These are phyloP conservation scores for Pammene aurita DNA, from an alignment of 2,888 invertebrate genomes.

Conservation along the genomic window DNA sequence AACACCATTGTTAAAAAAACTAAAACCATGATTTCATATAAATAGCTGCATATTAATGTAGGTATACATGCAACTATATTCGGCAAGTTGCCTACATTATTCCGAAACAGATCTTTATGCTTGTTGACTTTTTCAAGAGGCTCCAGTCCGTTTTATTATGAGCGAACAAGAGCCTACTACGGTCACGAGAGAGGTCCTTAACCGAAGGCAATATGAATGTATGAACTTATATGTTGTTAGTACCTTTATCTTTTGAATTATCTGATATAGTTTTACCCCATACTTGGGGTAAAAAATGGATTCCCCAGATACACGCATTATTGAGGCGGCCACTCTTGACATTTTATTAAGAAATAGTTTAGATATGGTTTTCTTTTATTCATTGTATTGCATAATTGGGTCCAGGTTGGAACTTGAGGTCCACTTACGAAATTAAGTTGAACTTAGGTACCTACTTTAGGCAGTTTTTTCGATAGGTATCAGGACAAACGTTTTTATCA, in stretches of 20 bases:
- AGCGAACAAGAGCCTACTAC: slow-evolving; percentile 44
- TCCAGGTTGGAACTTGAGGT: background rate
- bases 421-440: slow-evolving; percentile 23
- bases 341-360: slow-evolving; percentile 58
- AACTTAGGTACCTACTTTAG: background rate
- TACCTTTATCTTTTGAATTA: slow-evolving; percentile 15
- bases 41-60: background rate
- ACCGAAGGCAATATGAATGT: slow-evolving; percentile 1
- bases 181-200: slow-evolving; percentile 22
- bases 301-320: slow-evolving; percentile 59
- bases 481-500: background rate
- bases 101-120: slow-evolving; percentile 56
- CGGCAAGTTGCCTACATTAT: slow-evolving; percentile 33
- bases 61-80: slow-evolving; percentile 1
- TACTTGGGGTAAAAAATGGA: slow-evolving; percentile 64
- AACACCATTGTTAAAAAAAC: no score
- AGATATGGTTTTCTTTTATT: slow-evolving; percentile 47
- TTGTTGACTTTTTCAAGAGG: slow-evolving; percentile 67
- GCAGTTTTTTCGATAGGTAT: background rate
- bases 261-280: slow-evolving; percentile 51
- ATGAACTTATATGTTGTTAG: slow-evolving; percentile 11
- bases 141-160: slow-evolving; percentile 56
- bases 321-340: slow-evolving; percentile 59
- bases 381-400: slow-evolving; percentile 44
- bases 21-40: no score